These are phyloP conservation scores for Drosophila bunnanda DNA, from an alignment of 2,888 invertebrate genomes.

Conservation along the genomic window DNA sequence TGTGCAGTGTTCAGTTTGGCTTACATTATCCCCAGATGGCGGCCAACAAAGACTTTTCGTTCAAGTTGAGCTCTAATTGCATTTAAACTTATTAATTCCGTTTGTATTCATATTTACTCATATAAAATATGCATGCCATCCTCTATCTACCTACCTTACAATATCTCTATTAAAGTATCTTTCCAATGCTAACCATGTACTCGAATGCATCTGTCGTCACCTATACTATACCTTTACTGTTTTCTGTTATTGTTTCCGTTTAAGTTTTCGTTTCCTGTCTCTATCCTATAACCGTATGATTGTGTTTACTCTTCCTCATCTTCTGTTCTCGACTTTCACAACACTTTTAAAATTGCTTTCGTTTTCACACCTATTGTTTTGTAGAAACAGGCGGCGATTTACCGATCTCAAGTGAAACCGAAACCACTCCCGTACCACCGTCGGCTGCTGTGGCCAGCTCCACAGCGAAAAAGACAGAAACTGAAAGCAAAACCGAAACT, in stretches of 20 bases:
- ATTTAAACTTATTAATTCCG: constrained; percentile 55
- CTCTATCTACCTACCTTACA: constrained; percentile 33
- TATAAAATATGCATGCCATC: constrained; percentile 58
- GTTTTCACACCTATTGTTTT: constrained; percentile 84
- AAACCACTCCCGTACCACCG: constrained; percentile 79
- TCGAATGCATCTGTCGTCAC: constrained; percentile 28
- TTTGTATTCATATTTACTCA: constrained; percentile 47
- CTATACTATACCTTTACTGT: constrained; percentile 1
- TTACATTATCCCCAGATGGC: constrained; percentile 56
- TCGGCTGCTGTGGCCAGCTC: constrained; percentile 57
- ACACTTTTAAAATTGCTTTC: constrained; percentile 82
- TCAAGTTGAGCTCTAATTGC: constrained; percentile 84
- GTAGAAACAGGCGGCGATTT: constrained; percentile 84
- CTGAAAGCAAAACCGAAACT: constrained; percentile 59
- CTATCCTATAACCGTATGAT: constrained; percentile 53
- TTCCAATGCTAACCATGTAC: constrained; percentile 38
- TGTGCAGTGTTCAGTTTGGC: constrained; percentile 52
- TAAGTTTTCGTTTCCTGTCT: constrained; percentile 32
- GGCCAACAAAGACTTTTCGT: constrained; percentile 66
- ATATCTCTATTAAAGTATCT: constrained; percentile 42
- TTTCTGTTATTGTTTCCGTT: constrained; percentile 19
- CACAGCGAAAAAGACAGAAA: constrained; percentile 69
- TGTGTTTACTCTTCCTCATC: constrained; percentile 69
- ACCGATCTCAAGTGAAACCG: constrained; percentile 79
- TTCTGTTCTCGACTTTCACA: constrained; percentile 78